Evolutionary conservation across 2,797 vertebrate genomes (phyloP).

Genomic region (Kryptopterus vitreolus): DNA sequence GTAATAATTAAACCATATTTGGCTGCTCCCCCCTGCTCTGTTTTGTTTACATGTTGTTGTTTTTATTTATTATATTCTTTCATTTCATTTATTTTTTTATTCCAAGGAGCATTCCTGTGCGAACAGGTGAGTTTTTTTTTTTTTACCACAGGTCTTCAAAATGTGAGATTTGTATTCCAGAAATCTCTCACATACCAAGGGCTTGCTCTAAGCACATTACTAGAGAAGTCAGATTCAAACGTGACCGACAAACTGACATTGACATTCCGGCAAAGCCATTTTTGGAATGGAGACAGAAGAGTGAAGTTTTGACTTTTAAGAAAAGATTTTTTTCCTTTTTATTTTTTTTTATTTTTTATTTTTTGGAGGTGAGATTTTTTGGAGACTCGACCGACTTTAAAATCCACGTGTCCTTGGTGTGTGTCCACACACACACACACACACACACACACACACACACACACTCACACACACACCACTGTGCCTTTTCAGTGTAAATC

Average conservation of each 20-base stretch:
- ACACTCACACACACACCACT: slow-evolving; percentile 28
- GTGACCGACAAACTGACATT: slow-evolving; percentile 53
- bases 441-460: slow-evolving; percentile 26
- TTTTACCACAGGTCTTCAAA: slow-evolving; percentile 17
- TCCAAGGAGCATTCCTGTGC: background rate
- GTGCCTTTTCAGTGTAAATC: slow-evolving; percentile 26
- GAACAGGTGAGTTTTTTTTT: slow-evolving; percentile 17
- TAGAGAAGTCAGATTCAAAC: slow-evolving; percentile 59
- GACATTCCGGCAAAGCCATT: slow-evolving; percentile 61
- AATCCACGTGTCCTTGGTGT: slow-evolving; percentile 6
- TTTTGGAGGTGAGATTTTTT: slow-evolving; percentile 48
- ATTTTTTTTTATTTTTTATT: no score
- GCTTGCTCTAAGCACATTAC: slow-evolving; percentile 52
- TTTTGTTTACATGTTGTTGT: background rate
- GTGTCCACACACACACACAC: background rate
- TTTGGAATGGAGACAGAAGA: slow-evolving; percentile 46
- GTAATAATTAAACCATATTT: slow-evolving; percentile 32
- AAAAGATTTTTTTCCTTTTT: slow-evolving; percentile 42
- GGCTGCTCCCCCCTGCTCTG: background rate
- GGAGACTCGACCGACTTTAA: slow-evolving; percentile 34
- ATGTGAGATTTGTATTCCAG: slow-evolving; percentile 56
- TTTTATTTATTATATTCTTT: background rate
- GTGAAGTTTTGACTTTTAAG: slow-evolving; percentile 52
- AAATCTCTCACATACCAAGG: slow-evolving; percentile 44
- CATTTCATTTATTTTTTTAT: background rate